Evolutionary conservation across 2,113 vertebrate species (phyloP).

Genomic region (Platanista minor): DNA sequence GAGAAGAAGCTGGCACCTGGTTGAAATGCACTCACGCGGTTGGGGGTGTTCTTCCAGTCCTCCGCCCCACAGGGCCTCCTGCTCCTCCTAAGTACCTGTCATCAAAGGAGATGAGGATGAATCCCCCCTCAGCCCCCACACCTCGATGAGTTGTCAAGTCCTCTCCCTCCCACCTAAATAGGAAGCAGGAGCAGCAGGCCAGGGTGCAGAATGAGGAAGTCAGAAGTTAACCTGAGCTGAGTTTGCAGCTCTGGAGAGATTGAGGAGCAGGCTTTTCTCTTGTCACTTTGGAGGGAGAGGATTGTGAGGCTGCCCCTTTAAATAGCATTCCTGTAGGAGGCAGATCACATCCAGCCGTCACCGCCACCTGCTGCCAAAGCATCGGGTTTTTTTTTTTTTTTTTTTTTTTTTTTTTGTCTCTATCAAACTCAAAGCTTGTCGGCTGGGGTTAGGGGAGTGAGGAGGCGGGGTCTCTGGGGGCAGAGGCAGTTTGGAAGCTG

Average conservation of each 20-base stretch:
- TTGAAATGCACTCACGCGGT: slow-evolving; percentile 46
- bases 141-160: slow-evolving; percentile 69
- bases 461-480: slow-evolving; percentile 28
- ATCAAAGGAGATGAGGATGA: slow-evolving; percentile 65
- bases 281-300: slow-evolving; percentile 72
- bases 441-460: slow-evolving; percentile 34
- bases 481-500: slow-evolving; percentile 9
- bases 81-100: slow-evolving; percentile 70
- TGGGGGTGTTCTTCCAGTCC: slow-evolving; percentile 53
- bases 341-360: slow-evolving; percentile 75
- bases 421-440: slow-evolving; percentile 60
- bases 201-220: slow-evolving; percentile 62
- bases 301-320: slow-evolving; percentile 72
- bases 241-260: slow-evolving; percentile 71
- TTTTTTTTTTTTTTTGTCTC: slow-evolving; percentile 43
- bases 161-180: slow-evolving; percentile 70
- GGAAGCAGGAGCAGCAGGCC: slow-evolving; percentile 65
- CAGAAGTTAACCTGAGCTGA: slow-evolving; percentile 76
- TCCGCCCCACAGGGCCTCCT: slow-evolving; percentile 57
- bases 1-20: slow-evolving; percentile 48
- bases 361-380: slow-evolving; percentile 74
- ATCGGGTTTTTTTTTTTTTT: not conserved
- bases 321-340: slow-evolving; percentile 76
- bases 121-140: slow-evolving; percentile 71
- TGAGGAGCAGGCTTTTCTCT: slow-evolving; percentile 68